These are phyloP conservation scores for Cygnus olor DNA, from an alignment of 2,797 vertebrate species.

Conservation along the genomic window DNA sequence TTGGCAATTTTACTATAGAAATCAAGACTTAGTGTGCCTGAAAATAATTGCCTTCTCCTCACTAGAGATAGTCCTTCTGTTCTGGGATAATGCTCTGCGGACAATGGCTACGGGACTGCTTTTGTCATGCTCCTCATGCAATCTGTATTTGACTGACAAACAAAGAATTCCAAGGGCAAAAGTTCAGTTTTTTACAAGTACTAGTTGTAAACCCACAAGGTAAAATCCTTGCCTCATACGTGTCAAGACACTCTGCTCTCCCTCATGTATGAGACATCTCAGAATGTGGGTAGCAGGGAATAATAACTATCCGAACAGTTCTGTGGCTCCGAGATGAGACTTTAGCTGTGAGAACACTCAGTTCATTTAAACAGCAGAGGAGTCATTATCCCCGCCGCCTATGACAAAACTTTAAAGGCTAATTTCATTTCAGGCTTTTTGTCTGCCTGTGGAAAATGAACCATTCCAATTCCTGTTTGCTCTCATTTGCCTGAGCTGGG, in stretches of 20 bases:
- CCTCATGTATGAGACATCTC: conserved; percentile 15
- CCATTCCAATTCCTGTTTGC: conserved; percentile 46
- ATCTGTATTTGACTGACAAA: conserved; percentile 60
- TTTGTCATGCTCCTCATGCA: conserved; percentile 53
- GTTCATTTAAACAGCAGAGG: conserved; percentile 71
- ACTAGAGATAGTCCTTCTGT: conserved; percentile 18
- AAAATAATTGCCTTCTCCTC: conserved; percentile 54
- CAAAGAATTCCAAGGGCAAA: conserved; percentile 59
- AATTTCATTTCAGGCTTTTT: conserved; percentile 68
- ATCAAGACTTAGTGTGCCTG: conserved; percentile 2
- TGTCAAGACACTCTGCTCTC: conserved; percentile 59
- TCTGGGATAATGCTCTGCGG: conserved; percentile 3
- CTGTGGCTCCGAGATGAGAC: conserved; percentile 55
- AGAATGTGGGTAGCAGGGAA: conserved; percentile 50
- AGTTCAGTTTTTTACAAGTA: conserved; percentile 51
- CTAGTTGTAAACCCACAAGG: conserved; percentile 30
- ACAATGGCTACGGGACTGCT: conserved; percentile 21
- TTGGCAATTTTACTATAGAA: conserved; percentile 44
- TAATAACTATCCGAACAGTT: conserved; percentile 26
- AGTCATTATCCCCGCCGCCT: conserved; percentile 58
- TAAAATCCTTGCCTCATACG: conserved; percentile 45
- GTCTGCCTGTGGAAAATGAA: conserved; percentile 57
- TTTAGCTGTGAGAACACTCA: conserved; percentile 58
- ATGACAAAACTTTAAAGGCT: conserved; percentile 67
- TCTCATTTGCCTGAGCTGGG: conserved; percentile 53